Evolutionary conservation across 2,888 invertebrate genomes (phyloP).

Genomic region (Synanthedon formicaeformis): DNA sequence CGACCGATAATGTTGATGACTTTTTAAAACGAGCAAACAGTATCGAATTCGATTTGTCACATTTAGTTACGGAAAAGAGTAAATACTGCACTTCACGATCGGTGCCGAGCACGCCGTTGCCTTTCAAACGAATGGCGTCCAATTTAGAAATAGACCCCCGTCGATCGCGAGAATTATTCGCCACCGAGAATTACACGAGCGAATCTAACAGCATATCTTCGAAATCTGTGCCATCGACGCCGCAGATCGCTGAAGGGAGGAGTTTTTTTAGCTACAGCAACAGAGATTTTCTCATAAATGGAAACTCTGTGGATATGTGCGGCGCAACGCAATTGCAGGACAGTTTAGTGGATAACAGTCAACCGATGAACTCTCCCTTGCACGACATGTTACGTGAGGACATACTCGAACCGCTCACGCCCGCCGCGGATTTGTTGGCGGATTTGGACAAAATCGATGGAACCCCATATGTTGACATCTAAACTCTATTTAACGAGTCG

Average conservation of each 20-base stretch:
- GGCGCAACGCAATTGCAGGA: conserved; percentile 32
- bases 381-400: conserved; percentile 58
- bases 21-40: conserved; percentile 55
- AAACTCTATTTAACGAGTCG: too few relatives aligned
- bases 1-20: conserved; percentile 51
- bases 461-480: conserved; percentile 60
- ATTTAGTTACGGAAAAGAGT: conserved; percentile 44
- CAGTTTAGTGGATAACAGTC: conserved; percentile 36
- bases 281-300: conserved; percentile 73
- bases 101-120: conserved; percentile 77
- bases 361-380: conserved; percentile 42
- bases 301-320: conserved; percentile 67
- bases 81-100: conserved; percentile 73
- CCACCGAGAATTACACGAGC: conserved; percentile 33
- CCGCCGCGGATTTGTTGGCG: conserved; percentile 46
- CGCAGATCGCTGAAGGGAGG: conserved; percentile 67
- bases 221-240: conserved; percentile 84
- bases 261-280: conserved; percentile 72
- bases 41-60: conserved; percentile 55
- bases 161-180: conserved; percentile 44
- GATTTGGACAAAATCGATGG: conserved; percentile 61
- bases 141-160: conserved; percentile 51
- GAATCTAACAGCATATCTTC: conserved; percentile 70
- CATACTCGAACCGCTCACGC: conserved; percentile 48
- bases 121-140: conserved; percentile 52